Conservation (phyloP, 2,888 invertebrate species). For the Microctonus brassicae region DNA sequence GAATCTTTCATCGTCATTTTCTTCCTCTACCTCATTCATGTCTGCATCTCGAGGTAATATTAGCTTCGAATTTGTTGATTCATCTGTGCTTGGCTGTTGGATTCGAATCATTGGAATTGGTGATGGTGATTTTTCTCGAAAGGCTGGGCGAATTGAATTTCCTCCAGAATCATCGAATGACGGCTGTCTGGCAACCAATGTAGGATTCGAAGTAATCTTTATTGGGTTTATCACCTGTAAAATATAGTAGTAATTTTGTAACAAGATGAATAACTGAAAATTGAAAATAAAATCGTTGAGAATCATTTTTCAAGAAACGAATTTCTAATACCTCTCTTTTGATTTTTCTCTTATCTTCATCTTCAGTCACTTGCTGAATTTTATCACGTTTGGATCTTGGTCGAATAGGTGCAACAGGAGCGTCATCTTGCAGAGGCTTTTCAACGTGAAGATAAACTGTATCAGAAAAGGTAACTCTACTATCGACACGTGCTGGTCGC, state of each 20-base stretch:
- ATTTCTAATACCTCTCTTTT: slow-evolving; percentile 27
- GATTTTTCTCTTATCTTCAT: slow-evolving; percentile 34
- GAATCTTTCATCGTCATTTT: slow-evolving; percentile 68
- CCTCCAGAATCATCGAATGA: slow-evolving; percentile 50
- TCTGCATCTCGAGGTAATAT: slow-evolving; percentile 46
- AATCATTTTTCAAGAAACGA: too few relatives aligned
- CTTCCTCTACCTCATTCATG: slow-evolving; percentile 28
- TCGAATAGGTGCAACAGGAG: slow-evolving; percentile 44
- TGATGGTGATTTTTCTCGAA: slow-evolving; percentile 53
- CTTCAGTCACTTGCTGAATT: slow-evolving; percentile 27
- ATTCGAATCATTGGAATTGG: slow-evolving; percentile 47
- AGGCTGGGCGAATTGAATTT: slow-evolving; percentile 20
- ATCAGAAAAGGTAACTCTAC: slow-evolving; percentile 63
- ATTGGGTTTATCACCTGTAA: slow-evolving; percentile 17
- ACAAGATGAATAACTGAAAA: not conserved
- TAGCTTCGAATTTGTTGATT: slow-evolving; percentile 18
- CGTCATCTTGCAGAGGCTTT: slow-evolving; percentile 45
- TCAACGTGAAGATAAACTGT: slow-evolving; percentile 53
- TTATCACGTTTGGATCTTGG: slow-evolving; percentile 48
- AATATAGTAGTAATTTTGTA: too few relatives aligned
- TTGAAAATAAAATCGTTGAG: too few relatives aligned
- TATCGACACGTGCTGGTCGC: slow-evolving; percentile 61
- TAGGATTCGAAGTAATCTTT: slow-evolving; percentile 36
- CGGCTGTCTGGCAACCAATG: slow-evolving; percentile 46
- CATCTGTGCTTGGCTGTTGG: slow-evolving; percentile 22